These are phyloP conservation scores for Drosophila rufa DNA, from an alignment of 1,140 invertebrate genomes.

Conservation along the genomic window DNA sequence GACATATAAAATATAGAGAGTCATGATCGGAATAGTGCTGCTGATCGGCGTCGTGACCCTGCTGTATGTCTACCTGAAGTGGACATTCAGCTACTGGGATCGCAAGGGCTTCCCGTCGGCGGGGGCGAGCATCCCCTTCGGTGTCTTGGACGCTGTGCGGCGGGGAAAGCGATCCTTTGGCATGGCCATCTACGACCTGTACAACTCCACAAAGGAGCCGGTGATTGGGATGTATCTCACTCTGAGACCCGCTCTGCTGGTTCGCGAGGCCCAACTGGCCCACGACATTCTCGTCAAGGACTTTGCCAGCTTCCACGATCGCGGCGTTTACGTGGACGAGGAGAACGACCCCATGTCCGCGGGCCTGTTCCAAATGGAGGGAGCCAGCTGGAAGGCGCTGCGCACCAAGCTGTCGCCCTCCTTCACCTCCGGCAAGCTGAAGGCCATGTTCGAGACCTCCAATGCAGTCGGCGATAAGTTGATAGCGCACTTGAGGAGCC, in stretches of 20 bases:
- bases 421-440: conserved; percentile 87
- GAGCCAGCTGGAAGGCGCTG: conserved; percentile 86
- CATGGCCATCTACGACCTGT: conserved; percentile 71
- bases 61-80: conserved; percentile 60
- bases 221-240: conserved; percentile 78
- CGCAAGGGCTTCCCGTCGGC: conserved; percentile 64
- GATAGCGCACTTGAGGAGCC: conserved; percentile 54
- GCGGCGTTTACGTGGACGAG: conserved; percentile 84
- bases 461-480: conserved; percentile 84
- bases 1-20: not conserved
- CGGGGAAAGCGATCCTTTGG: conserved; percentile 63
- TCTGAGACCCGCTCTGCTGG: conserved; percentile 80
- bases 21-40: conserved; percentile 50
- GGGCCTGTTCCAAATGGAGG: conserved; percentile 85
- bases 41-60: conserved; percentile 40
- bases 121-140: conserved; percentile 64
- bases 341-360: conserved; percentile 72
- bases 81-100: conserved; percentile 73
- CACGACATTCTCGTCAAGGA: conserved; percentile 85
- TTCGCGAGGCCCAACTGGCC: conserved; percentile 85
- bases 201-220: conserved; percentile 53
- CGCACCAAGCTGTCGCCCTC: conserved; percentile 86
- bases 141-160: conserved; percentile 53
- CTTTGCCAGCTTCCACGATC: conserved; percentile 85
- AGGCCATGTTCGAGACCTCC: conserved; percentile 86